Percentiles rank a stretch among this genome's conserved stretches.
Evolutionary conservation across 2,888 invertebrate species (phyloP).

Genomic region (Cryptus viduatorius): DNA sequence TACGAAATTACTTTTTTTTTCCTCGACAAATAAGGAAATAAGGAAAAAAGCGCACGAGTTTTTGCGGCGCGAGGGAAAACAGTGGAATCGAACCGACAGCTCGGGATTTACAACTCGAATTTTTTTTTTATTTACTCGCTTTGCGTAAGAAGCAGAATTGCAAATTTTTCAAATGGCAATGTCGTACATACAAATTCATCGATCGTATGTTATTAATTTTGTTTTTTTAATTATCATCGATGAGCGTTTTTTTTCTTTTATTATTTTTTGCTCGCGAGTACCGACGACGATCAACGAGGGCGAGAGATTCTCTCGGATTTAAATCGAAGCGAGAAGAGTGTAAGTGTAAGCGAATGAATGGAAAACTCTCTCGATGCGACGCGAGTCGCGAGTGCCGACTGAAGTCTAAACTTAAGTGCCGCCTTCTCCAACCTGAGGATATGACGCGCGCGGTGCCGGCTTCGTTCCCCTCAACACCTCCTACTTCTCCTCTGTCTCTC

Average conservation of each 20-base stretch:
- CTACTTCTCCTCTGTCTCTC: constrained; percentile 19
- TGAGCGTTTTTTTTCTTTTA: background rate
- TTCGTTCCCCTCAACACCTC: constrained; percentile 55
- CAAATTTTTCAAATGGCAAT: background rate
- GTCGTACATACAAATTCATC: background rate
- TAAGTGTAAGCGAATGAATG: constrained; percentile 64
- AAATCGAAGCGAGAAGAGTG: constrained; percentile 23
- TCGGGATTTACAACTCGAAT: no score
- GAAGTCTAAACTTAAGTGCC: constrained; percentile 82
- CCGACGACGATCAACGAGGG: background rate
- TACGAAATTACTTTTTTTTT: no score
- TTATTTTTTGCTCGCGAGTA: background rate
- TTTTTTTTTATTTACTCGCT: background rate
- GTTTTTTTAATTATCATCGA: constrained; percentile 1
- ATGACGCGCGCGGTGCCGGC: constrained; percentile 75
- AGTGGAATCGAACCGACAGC: no score
- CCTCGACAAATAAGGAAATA: no score
- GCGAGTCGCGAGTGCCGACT: constrained; percentile 83
- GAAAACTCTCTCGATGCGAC: constrained; percentile 74
- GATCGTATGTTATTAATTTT: background rate
- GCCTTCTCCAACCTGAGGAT: constrained; percentile 83
- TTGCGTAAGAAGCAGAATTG: background rate
- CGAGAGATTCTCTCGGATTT: background rate
- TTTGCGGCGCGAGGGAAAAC: no score
- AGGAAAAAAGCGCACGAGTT: no score